phyloP scores from a whole-genome alignment of 2,888 invertebrate species.

The Sarcophaga subvicina region DNA sequence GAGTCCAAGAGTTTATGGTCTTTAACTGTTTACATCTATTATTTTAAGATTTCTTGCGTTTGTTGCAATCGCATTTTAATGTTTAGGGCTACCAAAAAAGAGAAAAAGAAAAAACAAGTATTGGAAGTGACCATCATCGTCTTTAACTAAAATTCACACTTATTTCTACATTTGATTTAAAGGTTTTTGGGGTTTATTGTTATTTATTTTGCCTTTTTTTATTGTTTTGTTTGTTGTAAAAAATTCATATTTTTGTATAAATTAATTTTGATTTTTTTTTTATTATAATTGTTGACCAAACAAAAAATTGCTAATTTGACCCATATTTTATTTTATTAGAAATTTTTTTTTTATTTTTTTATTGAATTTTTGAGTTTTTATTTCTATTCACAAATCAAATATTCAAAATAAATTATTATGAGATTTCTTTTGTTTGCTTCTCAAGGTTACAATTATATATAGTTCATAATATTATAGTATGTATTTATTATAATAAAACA shows the following conservation, averaged over 20 bases:
- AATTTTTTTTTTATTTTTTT: no score
- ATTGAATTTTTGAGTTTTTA: background rate
- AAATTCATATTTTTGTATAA: slow-evolving; percentile 11
- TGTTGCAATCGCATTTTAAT: background rate
- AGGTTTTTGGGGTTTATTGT: background rate
- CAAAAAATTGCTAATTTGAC: slow-evolving; percentile 40
- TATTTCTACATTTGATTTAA: background rate
- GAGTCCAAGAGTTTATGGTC: background rate
- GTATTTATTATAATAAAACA: slow-evolving; percentile 8
- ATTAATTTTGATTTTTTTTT: slow-evolving; percentile 13
- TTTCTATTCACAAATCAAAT: slow-evolving; percentile 21
- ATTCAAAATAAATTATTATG: slow-evolving; percentile 47
- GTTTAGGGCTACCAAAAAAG: no score
- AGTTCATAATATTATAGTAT: background rate
- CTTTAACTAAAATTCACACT: background rate
- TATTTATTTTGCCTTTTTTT: background rate
- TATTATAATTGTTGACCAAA: background rate
- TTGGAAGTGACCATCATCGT: background rate
- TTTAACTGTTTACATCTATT: background rate
- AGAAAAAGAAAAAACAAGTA: background rate
- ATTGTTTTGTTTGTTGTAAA: background rate
- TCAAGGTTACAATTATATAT: slow-evolving; percentile 44
- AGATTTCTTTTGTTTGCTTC: slow-evolving; percentile 34
- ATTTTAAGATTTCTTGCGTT: background rate
- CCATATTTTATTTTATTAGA: slow-evolving; percentile 9